Base-by-base conservation (phyloP, 2,888 invertebrate genomes). In the Volucella zonaria region DNA sequence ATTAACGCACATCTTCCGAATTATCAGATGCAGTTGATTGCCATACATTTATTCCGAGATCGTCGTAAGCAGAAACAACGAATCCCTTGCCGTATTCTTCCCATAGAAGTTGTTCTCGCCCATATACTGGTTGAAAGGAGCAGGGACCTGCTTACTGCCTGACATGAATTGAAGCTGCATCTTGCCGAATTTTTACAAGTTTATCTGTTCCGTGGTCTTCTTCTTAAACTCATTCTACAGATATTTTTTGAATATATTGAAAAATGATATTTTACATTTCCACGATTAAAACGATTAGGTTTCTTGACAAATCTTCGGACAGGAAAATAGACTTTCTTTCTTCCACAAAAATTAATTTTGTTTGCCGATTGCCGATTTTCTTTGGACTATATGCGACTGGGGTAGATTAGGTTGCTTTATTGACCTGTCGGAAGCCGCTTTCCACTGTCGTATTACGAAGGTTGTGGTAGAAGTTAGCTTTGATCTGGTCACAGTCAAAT, bases 1-100 rank as follows among this genome's bases (percentile, higher is more conserved):
- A 14, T 94, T 93, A n/a, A 96, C 93, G 88, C 96, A 96, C 87
- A 95, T 94, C 88, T 93, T 93, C 73, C 97, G 94, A 67, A 97
- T 95, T 89, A 93, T 93, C 88, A 95, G 93, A 90, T 95, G 95
- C 87, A 95, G 92, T 92, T 98, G 94, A 31, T 93, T 94, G 74
- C 93, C 93, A 88, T 92, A 94, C 88, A 92, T 94, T 92, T 97
- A 97, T 92, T 98, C 98, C 47, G 97, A 96, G 67, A 97, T 95
- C 11, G 96, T 96, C 88, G 98, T 94, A 92, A 97, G 98, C 61
- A 98, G 93, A 90, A 97, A 97, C 81, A 96, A 96, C 68, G 96
- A 95, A 93, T 98, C 98, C 89, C 95, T 95, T 70, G 97, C 96
- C 15, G 96, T 95, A 89, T 96, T 96, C 93, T 98, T 98, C 88